Conservation (phyloP, 1,140 invertebrate species). For the Odontomachus brunneus region DNA sequence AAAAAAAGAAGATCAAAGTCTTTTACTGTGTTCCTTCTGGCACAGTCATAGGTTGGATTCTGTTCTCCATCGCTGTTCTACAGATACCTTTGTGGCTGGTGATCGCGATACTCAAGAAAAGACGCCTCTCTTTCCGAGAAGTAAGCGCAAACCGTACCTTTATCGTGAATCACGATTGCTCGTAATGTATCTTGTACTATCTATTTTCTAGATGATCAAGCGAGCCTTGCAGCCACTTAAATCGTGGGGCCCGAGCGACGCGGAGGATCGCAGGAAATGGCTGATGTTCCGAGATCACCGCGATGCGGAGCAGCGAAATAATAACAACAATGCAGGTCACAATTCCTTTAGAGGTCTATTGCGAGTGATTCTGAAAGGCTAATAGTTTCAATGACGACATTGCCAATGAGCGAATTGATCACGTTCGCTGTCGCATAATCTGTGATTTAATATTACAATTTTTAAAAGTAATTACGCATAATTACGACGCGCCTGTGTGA, state of each 20-base stretch:
- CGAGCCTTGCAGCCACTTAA: slow-evolving; percentile 68
- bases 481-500: not conserved
- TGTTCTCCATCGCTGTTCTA: slow-evolving; percentile 76
- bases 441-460: slow-evolving; percentile 18
- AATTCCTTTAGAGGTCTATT: not conserved
- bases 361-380: not conserved
- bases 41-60: slow-evolving; percentile 82
- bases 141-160: not conserved
- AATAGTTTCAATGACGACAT: not conserved
- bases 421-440: not conserved
- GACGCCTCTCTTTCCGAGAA: slow-evolving; percentile 18
- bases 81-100: slow-evolving; percentile 80
- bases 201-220: slow-evolving; percentile 71
- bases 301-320: slow-evolving; percentile 1
- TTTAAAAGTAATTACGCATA: not conserved
- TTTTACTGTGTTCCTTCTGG: not conserved
- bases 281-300: slow-evolving; percentile 61
- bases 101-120: slow-evolving; percentile 55
- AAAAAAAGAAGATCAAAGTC: not conserved
- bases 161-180: not conserved
- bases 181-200: not conserved
- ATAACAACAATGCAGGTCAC: not conserved
- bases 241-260: slow-evolving; percentile 73
- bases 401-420: not conserved
- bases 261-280: slow-evolving; percentile 71